Conservation (phyloP, 2,113 vertebrate genomes). For the Notarius quadriscutis region DNA sequence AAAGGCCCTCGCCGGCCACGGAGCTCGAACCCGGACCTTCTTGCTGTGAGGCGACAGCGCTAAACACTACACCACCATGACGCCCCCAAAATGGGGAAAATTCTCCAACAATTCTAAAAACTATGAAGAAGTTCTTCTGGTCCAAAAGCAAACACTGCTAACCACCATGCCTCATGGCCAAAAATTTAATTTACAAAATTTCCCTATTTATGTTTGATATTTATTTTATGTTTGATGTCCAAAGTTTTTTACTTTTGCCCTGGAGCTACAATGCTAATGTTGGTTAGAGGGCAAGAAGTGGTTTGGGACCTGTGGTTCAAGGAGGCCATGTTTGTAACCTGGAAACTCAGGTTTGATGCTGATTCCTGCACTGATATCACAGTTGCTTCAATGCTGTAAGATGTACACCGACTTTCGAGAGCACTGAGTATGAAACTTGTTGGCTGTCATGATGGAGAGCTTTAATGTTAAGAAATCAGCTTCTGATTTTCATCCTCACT, state of each 20-base stretch:
- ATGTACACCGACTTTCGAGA: too few species aligned
- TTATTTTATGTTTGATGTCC: too few species aligned
- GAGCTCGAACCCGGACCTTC: too few species aligned
- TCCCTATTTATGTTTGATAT: too few species aligned
- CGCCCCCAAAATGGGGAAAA: too few species aligned
- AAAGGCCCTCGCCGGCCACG: too few species aligned
- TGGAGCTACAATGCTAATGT: background rate
- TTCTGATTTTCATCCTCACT: background rate
- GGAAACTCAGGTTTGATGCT: background rate
- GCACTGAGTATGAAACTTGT: background rate
- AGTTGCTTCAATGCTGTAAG: background rate
- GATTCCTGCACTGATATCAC: background rate
- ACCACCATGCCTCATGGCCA: too few species aligned
- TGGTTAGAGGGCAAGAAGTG: background rate
- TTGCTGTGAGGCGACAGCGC: too few species aligned
- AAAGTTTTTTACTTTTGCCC: background rate
- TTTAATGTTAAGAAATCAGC: background rate
- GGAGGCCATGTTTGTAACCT: background rate
- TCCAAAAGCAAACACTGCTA: too few species aligned
- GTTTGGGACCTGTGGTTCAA: background rate
- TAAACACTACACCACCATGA: too few species aligned
- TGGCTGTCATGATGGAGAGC: background rate
- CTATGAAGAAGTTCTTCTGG: too few species aligned
- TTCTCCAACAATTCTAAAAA: too few species aligned
- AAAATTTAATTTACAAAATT: background rate